Evolutionary conservation across 2,797 vertebrate species (phyloP).

Genomic region (Siniperca obscura): DNA sequence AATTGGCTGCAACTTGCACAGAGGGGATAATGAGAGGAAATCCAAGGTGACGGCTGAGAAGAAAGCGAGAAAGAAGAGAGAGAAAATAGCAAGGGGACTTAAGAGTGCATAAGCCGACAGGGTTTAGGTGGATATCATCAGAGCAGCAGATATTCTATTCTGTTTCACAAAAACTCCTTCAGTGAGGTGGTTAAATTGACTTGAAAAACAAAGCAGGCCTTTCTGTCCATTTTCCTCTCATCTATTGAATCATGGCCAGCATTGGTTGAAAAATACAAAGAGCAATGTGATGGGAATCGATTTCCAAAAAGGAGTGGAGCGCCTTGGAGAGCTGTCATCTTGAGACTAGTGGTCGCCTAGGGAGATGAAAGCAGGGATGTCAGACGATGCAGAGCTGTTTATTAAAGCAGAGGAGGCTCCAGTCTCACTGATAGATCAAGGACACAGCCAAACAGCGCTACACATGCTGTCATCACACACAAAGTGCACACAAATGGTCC

Average conservation of each 20-base stretch:
- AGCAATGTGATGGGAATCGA: constrained; percentile 57
- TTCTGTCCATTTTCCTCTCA: constrained; percentile 41
- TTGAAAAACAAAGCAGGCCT: constrained; percentile 57
- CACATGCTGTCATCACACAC: constrained; percentile 60
- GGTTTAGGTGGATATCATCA: constrained; percentile 70
- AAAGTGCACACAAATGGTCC: constrained; percentile 41
- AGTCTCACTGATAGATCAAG: constrained; percentile 67
- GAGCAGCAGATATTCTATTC: constrained; percentile 70
- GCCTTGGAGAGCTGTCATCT: constrained; percentile 62
- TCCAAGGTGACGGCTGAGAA: constrained; percentile 66
- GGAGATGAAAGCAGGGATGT: constrained; percentile 77
- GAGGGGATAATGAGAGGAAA: constrained; percentile 73
- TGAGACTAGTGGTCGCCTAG: constrained; percentile 52
- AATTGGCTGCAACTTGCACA: constrained; percentile 67
- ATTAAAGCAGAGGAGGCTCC: constrained; percentile 68
- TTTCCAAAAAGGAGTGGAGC: constrained; percentile 58
- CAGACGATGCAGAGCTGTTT: constrained; percentile 65
- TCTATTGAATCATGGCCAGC: constrained; percentile 50
- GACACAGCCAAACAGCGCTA: constrained; percentile 47
- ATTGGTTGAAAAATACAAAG: constrained; percentile 43
- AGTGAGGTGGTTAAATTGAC: constrained; percentile 54
- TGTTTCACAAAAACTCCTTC: constrained; percentile 66
- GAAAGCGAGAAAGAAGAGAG: constrained; percentile 34
- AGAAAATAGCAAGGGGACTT: constrained; percentile 50
- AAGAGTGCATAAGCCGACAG: constrained; percentile 55